Conservation (phyloP, 2,888 invertebrate species). For the Willowsia nigromaculata region DNA sequence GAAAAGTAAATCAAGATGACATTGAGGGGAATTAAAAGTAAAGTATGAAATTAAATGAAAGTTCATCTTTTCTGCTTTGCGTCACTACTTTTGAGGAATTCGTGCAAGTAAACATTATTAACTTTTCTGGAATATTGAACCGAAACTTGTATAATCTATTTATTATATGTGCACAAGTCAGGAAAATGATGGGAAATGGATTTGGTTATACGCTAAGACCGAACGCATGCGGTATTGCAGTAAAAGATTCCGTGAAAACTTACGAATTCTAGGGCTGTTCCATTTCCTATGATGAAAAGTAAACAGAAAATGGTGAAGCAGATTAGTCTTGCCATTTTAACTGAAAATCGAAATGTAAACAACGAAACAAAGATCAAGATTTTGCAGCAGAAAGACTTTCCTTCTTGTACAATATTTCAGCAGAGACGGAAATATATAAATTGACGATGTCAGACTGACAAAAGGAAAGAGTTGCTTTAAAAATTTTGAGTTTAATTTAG, state of each 20-base stretch:
- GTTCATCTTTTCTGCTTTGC: not conserved
- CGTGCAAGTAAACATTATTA: not conserved
- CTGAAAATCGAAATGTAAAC: slow-evolving; percentile 13
- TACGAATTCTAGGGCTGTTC: slow-evolving; percentile 64
- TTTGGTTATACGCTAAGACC: not conserved
- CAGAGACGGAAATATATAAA: not conserved
- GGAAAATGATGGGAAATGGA: not conserved
- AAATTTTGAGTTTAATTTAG: not conserved
- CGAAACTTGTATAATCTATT: not conserved
- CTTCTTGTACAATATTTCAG: not conserved
- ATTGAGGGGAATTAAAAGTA: not conserved
- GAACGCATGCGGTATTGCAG: no score
- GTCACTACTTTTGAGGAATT: not conserved
- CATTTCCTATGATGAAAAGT: slow-evolving; percentile 64
- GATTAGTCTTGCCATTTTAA: slow-evolving; percentile 23
- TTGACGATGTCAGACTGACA: not conserved
- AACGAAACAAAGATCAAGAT: not conserved
- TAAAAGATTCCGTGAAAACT: slow-evolving; percentile 24
- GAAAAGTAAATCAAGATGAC: not conserved
- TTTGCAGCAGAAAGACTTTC: not conserved
- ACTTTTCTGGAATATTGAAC: not conserved
- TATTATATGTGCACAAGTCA: not conserved
- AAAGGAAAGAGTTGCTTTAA: not conserved
- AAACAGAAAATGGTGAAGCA: slow-evolving; percentile 55
- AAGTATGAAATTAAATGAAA: not conserved